phyloP scores from a whole-genome alignment of 92 coral and sea anemone genomes.

The Galaxea fascicularis region DNA sequence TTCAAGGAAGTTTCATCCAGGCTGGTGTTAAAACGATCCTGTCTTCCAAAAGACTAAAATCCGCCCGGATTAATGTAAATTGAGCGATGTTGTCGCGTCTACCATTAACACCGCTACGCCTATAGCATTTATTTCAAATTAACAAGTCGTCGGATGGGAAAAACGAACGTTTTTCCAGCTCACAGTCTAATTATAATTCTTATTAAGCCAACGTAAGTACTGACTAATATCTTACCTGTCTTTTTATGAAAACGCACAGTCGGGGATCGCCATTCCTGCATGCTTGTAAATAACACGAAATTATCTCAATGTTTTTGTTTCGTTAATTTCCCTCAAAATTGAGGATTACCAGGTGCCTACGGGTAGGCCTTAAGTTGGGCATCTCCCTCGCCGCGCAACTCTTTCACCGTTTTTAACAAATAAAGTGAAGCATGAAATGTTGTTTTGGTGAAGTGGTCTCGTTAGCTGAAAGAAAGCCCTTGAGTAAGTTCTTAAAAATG shows the following conservation, averaged over 20 bases:
- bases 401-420: not conserved
- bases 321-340: conserved; percentile 3
- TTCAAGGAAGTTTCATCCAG: not conserved
- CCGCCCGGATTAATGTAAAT: not conserved
- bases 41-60: not conserved
- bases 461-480: conserved; percentile 15
- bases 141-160: not conserved
- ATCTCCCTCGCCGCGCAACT: not conserved
- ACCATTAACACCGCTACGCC: conserved; percentile 10
- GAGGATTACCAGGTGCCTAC: conserved; percentile 1
- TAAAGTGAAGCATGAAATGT: not conserved
- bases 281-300: conserved; percentile 9
- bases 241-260: not conserved
- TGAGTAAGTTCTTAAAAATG: conserved; percentile 20
- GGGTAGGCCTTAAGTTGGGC: not conserved
- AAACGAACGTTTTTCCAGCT: not conserved
- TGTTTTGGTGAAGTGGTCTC: conserved; percentile 27
- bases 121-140: conserved; percentile 18
- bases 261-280: conserved; percentile 8
- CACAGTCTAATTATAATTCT: not conserved
- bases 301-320: conserved; percentile 21
- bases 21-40: conserved; percentile 11
- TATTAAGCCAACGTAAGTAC: not conserved
- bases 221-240: not conserved
- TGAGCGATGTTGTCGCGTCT: conserved; percentile 3